Evolutionary conservation across 2,888 invertebrate genomes (phyloP), one percentile per base, ranked within the genome.

Genomic region (Dioctria rufipes): DNA sequence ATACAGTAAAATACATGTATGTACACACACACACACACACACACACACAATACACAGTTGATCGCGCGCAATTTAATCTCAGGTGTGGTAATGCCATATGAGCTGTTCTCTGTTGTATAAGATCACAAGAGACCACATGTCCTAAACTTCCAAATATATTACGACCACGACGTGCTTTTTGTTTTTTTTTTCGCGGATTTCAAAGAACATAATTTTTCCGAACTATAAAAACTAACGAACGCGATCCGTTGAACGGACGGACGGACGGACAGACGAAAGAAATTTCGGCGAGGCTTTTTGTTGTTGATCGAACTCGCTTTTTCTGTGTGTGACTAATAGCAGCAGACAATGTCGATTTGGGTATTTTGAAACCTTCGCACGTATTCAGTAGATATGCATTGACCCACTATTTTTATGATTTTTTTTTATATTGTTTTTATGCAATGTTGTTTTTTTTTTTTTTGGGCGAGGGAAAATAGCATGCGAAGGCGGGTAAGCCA

Each of bases 391-490:
- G 39, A 69, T 69, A 69, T 69, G 51, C 69, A 69, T 69, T 69
- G 69, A 69, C 69, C 69, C 69, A 69, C 69, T 69, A 69, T 69
- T 69, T 69, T 69, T 69, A 69, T 69, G 69, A 69, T 9, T 69
- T 69, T 39, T 25, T 51, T 69, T 69, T 69, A 51, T 67, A 67
- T 67, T 46, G 46, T n/a, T 54, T 54, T n/a, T 11, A 25, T 25
- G 25, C 25, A 54, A n/a, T 11, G 54, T n/a, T 54, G 54, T n/a
- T 54, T 46, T 8, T 54, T 8, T 54, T 54, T 54, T 54, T n/a
- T 11, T 25, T 25, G 25, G 25, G 25, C 25, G 25, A 25, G 4
- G 4, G 54, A 54, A n/a, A n/a, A 0, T 3, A 6, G 0, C 2
- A 54, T 54, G 54, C 54, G 54, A 3, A n/a, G 54, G 54, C 4